Conservation (phyloP, 2,797 vertebrate genomes). For the Cyclura pinguis region DNA sequence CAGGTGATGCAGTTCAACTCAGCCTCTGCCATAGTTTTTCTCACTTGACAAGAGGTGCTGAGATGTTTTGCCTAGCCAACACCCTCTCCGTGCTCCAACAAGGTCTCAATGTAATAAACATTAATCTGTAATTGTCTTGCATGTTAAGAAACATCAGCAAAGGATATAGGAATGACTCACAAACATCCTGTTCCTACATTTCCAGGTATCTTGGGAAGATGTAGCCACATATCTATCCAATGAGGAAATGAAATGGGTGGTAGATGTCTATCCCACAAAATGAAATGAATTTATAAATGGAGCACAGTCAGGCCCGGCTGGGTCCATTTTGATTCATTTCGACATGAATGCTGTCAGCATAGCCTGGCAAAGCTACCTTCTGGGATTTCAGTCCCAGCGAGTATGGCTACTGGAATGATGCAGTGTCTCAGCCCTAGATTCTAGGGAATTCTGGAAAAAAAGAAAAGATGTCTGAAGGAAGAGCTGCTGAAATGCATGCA, state of each 20-base stretch:
- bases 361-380: too few species aligned
- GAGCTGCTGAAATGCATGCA: neutral
- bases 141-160: neutral
- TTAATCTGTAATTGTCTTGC: neutral
- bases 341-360: too few species aligned
- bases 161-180: neutral
- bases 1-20: neutral
- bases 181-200: constrained; percentile 4
- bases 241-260: neutral
- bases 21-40: neutral
- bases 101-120: neutral
- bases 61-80: neutral
- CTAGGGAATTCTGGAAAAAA: neutral
- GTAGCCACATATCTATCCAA: neutral
- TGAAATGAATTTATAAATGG: neutral
- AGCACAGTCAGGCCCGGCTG: too few species aligned
- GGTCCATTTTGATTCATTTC: neutral
- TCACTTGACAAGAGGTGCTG: neutral
- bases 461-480: neutral
- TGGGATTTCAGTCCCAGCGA: too few species aligned
- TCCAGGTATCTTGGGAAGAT: neutral
- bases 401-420: neutral
- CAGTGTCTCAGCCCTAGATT: neutral
- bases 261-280: neutral
- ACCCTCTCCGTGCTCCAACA: neutral